Conservation (phyloP, 2,797 vertebrate genomes). For the Characodon lateralis region DNA sequence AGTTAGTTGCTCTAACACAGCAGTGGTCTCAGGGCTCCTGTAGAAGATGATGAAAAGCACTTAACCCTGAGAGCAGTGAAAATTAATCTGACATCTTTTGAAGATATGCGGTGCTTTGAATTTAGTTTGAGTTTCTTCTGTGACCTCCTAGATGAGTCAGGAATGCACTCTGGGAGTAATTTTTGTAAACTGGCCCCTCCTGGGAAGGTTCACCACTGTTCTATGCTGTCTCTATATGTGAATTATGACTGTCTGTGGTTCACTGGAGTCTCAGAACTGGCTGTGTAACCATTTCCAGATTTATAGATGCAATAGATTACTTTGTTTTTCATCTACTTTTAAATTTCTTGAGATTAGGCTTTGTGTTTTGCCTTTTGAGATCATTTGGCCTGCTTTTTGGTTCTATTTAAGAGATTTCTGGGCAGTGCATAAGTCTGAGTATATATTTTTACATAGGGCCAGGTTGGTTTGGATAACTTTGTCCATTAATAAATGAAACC, state of each 20-base stretch:
- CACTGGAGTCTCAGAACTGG: background rate
- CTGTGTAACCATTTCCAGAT: background rate
- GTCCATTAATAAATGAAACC: background rate
- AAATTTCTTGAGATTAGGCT: background rate
- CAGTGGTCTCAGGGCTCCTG: conserved; percentile 45
- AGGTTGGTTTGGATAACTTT: background rate
- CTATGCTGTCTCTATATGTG: background rate
- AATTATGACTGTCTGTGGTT: background rate
- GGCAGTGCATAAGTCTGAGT: background rate
- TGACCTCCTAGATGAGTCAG: too few relatives aligned
- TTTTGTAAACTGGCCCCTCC: too few relatives aligned
- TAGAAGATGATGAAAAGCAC: conserved; percentile 44
- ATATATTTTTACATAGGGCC: background rate
- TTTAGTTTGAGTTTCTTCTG: too few relatives aligned
- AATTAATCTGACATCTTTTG: conserved; percentile 58
- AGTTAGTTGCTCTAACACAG: conserved; percentile 36
- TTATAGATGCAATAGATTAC: background rate
- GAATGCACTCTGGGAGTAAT: too few relatives aligned
- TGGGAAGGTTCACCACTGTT: too few relatives aligned
- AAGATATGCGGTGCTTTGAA: background rate
- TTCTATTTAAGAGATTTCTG: too few relatives aligned
- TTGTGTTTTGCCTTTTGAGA: background rate
- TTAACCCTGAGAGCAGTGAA: conserved; percentile 58
- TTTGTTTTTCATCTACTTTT: background rate
- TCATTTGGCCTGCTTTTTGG: background rate